phyloP scores from a whole-genome alignment of 2,113 vertebrate genomes.

The Sylvilagus bachmani region DNA sequence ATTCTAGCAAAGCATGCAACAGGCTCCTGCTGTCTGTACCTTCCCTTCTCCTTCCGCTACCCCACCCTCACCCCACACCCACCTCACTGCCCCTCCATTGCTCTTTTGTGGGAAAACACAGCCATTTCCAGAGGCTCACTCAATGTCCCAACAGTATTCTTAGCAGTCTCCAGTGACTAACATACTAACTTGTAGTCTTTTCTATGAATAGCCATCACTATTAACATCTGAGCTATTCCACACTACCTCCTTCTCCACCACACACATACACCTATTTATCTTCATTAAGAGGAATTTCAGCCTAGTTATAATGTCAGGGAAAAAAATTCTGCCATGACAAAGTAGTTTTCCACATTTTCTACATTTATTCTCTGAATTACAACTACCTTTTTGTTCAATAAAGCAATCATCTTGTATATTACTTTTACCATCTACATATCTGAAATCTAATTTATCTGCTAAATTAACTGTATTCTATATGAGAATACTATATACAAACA shows the following conservation, averaged over 20 bases:
- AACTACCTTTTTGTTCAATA: background rate
- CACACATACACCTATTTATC: background rate
- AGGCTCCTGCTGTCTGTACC: background rate
- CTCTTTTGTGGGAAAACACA: background rate
- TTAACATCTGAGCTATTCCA: background rate
- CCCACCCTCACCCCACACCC: background rate
- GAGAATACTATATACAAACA: slow-evolving; percentile 20
- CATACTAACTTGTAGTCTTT: background rate
- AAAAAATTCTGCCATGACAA: background rate
- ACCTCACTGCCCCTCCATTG: no score
- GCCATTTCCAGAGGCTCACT: background rate
- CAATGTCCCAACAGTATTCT: background rate
- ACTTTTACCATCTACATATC: slow-evolving; percentile 32
- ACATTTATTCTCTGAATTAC: slow-evolving; percentile 34
- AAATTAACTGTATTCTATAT: slow-evolving; percentile 29
- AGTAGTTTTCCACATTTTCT: slow-evolving; percentile 21
- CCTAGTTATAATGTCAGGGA: background rate
- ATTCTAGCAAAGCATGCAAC: accelerated
- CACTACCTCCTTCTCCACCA: accelerated
- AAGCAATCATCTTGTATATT: slow-evolving; percentile 38
- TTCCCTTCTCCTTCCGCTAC: background rate
- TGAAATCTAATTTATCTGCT: slow-evolving; percentile 36
- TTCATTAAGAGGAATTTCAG: slow-evolving; percentile 44
- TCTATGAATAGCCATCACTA: no score
- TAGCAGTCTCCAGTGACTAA: background rate